These are phyloP conservation scores for Wasmannia auropunctata DNA, from an alignment of 1,140 invertebrate species.

Conservation along the genomic window DNA sequence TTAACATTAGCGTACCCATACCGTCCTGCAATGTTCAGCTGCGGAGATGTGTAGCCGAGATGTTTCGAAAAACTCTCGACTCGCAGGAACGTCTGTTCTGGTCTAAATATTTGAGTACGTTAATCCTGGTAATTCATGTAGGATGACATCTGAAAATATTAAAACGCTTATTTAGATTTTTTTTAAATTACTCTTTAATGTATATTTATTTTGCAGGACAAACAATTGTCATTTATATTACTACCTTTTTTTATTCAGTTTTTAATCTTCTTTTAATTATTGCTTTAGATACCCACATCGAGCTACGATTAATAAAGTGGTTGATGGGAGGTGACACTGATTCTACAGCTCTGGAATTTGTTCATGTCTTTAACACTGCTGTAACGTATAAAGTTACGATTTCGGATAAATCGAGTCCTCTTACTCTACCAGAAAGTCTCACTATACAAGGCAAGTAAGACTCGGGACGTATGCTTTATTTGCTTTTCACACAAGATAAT, in stretches of 20 bases:
- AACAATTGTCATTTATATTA: neutral
- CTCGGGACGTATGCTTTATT: neutral
- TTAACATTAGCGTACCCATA: conserved; percentile 59
- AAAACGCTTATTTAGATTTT: neutral
- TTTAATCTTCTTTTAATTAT: neutral
- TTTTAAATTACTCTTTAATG: neutral
- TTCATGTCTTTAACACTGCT: conserved; percentile 65
- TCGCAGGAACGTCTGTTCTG: conserved; percentile 66
- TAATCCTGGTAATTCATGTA: neutral
- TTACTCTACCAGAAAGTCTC: conserved; percentile 50
- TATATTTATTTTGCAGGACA: neutral
- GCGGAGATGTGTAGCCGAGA: conserved; percentile 64
- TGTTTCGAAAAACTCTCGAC: conserved; percentile 69
- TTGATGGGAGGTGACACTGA: conserved; percentile 62
- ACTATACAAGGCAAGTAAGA: conserved; percentile 61
- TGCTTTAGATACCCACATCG: conserved; percentile 67
- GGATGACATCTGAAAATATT: neutral
- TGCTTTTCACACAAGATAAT: neutral
- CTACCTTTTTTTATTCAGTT: neutral
- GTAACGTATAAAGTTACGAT: conserved; percentile 63
- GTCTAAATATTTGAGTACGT: conserved; percentile 66
- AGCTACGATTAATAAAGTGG: conserved; percentile 67
- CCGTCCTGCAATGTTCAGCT: conserved; percentile 64
- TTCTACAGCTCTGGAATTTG: conserved; percentile 59
- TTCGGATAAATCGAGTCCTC: conserved; percentile 20